Conservation (phyloP, 2,888 invertebrate species). For the Pomacea canaliculata region DNA sequence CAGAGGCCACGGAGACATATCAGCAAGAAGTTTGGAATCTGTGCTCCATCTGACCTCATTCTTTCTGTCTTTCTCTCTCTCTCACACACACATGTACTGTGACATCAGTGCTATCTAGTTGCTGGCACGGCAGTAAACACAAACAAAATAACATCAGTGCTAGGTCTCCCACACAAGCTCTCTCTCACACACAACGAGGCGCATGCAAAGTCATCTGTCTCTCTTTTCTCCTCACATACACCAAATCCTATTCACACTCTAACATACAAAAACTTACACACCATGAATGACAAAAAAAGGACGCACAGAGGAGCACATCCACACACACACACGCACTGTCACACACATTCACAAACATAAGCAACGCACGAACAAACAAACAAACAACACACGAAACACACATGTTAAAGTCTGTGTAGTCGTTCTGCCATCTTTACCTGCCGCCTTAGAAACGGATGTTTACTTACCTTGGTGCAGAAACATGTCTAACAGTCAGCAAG, state of each 20-base stretch:
- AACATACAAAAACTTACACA: not conserved
- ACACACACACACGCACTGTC: not conserved
- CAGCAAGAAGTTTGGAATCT: too few relatives aligned
- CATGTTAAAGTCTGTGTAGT: too few relatives aligned
- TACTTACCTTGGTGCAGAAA: too few relatives aligned
- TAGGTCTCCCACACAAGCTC: not conserved
- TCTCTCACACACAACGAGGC: not conserved
- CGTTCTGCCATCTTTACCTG: too few relatives aligned
- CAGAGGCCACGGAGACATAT: too few relatives aligned
- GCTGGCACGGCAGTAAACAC: too few relatives aligned
- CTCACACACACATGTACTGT: not conserved
- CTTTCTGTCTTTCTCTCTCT: slow-evolving; percentile 6
- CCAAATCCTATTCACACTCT: not conserved
- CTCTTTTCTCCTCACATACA: not conserved
- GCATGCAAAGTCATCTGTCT: not conserved
- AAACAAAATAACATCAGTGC: too few relatives aligned
- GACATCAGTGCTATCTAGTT: too few relatives aligned
- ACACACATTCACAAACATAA: not conserved
- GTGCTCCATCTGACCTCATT: not conserved
- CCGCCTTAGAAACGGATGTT: too few relatives aligned
- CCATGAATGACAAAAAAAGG: not conserved
- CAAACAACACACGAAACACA: not conserved
- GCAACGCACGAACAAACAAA: not conserved
- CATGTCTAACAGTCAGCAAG: too few relatives aligned
- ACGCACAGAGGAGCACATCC: not conserved